Conservation (phyloP, 2,113 vertebrate species). For the Pomatorhinus ruficollis region DNA sequence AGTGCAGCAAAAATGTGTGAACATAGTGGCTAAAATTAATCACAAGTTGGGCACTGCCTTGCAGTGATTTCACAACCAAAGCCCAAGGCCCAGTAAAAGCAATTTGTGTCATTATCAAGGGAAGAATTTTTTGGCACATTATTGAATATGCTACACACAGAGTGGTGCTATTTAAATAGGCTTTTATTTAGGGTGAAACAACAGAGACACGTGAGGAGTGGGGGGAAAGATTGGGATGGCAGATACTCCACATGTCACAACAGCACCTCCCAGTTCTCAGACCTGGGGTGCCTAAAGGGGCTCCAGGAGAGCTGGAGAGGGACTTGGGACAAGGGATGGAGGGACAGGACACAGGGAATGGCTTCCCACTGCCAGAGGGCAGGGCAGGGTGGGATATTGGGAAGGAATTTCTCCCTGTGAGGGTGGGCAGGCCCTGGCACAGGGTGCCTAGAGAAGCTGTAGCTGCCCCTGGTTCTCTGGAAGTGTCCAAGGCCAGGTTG, state of each 20-base stretch:
- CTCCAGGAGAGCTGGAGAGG: not conserved
- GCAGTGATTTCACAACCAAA: not conserved
- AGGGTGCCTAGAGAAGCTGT: not conserved
- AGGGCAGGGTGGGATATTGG: fast-evolving
- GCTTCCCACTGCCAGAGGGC: fast-evolving
- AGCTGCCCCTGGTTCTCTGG: not conserved
- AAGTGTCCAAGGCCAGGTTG: fast-evolving
- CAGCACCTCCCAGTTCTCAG: not conserved
- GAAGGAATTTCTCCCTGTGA: fast-evolving
- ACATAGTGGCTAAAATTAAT: not conserved
- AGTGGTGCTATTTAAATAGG: not conserved
- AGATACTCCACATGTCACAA: fast-evolving
- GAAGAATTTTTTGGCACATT: not conserved
- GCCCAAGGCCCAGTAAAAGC: not conserved
- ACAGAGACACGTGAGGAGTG: not conserved
- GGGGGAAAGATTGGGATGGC: fast-evolving
- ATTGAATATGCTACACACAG: fast-evolving
- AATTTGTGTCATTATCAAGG: not conserved
- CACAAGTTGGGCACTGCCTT: not conserved
- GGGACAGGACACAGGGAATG: not conserved
- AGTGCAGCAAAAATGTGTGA: not conserved
- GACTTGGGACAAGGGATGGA: fast-evolving
- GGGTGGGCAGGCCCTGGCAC: not conserved
- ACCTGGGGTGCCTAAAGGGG: not conserved
- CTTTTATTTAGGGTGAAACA: not conserved